Conservation (phyloP, 1,140 invertebrate genomes). For the Pseudomyrmex sp. region DNA sequence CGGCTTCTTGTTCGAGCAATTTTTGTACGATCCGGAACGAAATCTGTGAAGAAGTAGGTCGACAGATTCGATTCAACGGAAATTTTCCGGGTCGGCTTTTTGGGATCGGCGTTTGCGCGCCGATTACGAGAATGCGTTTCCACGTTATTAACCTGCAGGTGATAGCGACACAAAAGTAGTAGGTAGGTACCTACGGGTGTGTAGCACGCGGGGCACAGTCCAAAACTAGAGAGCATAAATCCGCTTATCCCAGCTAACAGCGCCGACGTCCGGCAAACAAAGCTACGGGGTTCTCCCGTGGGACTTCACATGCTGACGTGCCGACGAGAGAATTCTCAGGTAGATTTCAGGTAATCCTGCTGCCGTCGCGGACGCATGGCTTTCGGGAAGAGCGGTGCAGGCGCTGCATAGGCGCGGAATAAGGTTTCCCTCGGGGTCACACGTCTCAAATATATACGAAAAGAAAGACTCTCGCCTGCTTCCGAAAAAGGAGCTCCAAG, state of each 20-base stretch:
- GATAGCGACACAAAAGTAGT: conserved; percentile 68
- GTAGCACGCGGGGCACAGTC: conserved; percentile 33
- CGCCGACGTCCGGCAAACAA: conserved; percentile 75
- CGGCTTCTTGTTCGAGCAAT: too few species aligned
- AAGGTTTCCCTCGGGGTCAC: conserved; percentile 44
- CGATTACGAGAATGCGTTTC: conserved; percentile 71
- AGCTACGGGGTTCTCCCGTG: conserved; percentile 75
- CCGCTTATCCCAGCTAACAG: conserved; percentile 77
- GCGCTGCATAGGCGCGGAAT: conserved; percentile 44
- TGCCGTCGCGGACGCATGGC: conserved; percentile 43
- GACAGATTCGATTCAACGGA: conserved; percentile 4
- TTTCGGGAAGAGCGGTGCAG: conserved; percentile 55
- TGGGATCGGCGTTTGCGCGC: conserved; percentile 9
- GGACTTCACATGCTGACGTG: conserved; percentile 73
- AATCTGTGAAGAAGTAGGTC: neutral
- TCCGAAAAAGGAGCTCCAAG: neutral
- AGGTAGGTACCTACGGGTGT: conserved; percentile 13
- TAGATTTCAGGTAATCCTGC: conserved; percentile 76
- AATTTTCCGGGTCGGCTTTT: neutral
- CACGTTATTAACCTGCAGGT: conserved; percentile 75
- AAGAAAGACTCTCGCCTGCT: conserved; percentile 32
- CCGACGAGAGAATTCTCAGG: conserved; percentile 75
- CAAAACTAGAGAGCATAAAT: conserved; percentile 75
- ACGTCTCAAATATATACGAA: conserved; percentile 21
- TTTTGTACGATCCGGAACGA: neutral